Evolutionary conservation across 2,888 invertebrate species (phyloP).

Genomic region (Agonopterix arenella): DNA sequence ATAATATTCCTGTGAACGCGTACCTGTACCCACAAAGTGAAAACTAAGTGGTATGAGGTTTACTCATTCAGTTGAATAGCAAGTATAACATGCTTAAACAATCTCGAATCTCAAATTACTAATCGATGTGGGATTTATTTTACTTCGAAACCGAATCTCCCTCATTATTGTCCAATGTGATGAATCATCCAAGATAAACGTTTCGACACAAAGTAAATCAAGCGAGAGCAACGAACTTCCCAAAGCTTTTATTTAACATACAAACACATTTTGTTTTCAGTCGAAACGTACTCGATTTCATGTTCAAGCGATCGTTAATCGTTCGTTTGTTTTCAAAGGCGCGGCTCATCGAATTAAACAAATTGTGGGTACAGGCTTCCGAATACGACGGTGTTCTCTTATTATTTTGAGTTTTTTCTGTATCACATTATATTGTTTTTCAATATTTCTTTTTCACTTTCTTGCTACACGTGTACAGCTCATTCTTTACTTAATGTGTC

Average conservation of each 20-base stretch:
- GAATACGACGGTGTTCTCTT: no score
- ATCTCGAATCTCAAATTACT: slow-evolving; percentile 65
- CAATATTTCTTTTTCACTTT: no score
- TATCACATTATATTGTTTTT: no score
- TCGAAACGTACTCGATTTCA: slow-evolving; percentile 24
- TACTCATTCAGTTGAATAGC: slow-evolving; percentile 21
- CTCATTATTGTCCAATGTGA: slow-evolving; percentile 63
- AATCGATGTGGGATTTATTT: slow-evolving; percentile 66
- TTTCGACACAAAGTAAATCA: slow-evolving; percentile 60
- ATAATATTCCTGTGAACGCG: not conserved
- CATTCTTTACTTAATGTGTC: no score
- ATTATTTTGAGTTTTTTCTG: no score
- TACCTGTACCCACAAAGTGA: not conserved
- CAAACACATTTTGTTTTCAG: slow-evolving; percentile 27
- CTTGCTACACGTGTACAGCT: no score
- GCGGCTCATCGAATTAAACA: slow-evolving; percentile 30
- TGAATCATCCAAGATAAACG: slow-evolving; percentile 67
- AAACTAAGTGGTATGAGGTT: not conserved
- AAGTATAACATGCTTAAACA: slow-evolving; percentile 35
- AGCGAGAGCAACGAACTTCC: slow-evolving; percentile 38
- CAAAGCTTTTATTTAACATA: slow-evolving; percentile 44
- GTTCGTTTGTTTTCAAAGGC: slow-evolving; percentile 27
- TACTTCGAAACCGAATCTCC: slow-evolving; percentile 53
- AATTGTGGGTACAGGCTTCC: not conserved
- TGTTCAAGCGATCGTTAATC: slow-evolving; percentile 31